A percentile compares a stretch with the other conserved stretches of the same genome.
Conservation (phyloP, 2,797 vertebrate genomes). For the Scarus forsteni region DNA sequence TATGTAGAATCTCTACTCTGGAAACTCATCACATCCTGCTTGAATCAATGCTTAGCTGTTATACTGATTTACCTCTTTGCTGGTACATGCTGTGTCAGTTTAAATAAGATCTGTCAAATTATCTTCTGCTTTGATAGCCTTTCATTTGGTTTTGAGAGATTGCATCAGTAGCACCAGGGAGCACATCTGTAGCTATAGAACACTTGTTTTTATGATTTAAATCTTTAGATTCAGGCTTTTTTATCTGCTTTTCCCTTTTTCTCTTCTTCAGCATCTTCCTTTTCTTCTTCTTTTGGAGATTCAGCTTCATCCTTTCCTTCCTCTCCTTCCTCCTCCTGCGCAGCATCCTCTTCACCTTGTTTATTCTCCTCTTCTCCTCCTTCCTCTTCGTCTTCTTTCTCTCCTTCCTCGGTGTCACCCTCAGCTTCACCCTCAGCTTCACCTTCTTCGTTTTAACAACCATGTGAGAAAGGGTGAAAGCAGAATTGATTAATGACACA, state of each 20-base stretch:
- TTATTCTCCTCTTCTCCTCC: slow-evolving; percentile 50
- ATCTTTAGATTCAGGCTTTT: slow-evolving; percentile 54
- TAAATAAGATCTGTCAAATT: slow-evolving; percentile 12
- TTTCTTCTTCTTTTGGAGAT: slow-evolving; percentile 35
- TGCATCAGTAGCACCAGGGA: slow-evolving; percentile 39
- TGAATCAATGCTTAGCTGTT: slow-evolving; percentile 12
- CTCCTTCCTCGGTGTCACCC: slow-evolving; percentile 50
- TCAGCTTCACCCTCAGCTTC: slow-evolving; percentile 45
- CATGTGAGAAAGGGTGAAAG: slow-evolving; percentile 18
- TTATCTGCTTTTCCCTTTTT: slow-evolving; percentile 54
- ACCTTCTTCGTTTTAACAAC: slow-evolving; percentile 38
- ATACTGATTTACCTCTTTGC: slow-evolving; percentile 13
- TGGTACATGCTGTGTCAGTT: slow-evolving; percentile 57
- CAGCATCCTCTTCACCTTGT: slow-evolving; percentile 29
- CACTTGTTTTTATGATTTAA: slow-evolving; percentile 34
- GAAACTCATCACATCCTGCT: slow-evolving; percentile 11
- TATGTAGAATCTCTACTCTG: slow-evolving; percentile 33
- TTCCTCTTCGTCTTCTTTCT: slow-evolving; percentile 43
- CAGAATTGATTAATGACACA: slow-evolving; percentile 3
- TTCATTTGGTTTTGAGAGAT: slow-evolving; percentile 35
- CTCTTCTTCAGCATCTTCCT: slow-evolving; percentile 42
- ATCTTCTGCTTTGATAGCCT: slow-evolving; percentile 33
- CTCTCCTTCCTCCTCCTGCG: slow-evolving; percentile 48
- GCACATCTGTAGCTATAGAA: slow-evolving; percentile 11
- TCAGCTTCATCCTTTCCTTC: slow-evolving; percentile 43